phyloP scores from a whole-genome alignment of 2,797 vertebrate species.

The Neostethus bicornis region DNA sequence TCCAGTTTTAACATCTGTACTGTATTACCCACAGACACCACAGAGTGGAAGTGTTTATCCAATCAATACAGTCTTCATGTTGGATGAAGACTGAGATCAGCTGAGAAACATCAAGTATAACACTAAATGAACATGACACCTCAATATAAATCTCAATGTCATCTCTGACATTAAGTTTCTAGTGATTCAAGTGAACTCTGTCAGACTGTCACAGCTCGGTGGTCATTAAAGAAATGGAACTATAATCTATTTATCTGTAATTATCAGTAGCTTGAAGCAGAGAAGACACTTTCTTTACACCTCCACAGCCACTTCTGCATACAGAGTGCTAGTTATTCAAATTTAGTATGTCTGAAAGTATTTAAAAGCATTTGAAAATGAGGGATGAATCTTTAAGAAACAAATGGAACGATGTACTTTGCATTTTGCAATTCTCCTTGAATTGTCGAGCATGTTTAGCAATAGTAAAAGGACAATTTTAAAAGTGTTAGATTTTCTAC shows the following conservation, averaged over 20 bases:
- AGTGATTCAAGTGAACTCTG: background rate
- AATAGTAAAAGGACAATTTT: background rate
- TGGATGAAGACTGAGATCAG: background rate
- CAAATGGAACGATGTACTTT: background rate
- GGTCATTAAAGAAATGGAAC: background rate
- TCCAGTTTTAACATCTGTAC: background rate
- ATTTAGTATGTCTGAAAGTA: background rate
- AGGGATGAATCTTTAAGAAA: background rate
- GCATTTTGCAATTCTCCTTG: background rate
- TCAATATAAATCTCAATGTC: background rate
- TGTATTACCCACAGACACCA: background rate
- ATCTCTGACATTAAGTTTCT: background rate
- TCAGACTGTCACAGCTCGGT: background rate
- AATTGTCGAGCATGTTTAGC: background rate
- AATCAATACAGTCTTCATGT: background rate
- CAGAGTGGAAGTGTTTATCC: background rate
- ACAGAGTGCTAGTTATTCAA: background rate
- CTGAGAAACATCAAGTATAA: background rate
- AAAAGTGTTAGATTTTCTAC: too few species aligned
- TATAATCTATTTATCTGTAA: background rate
- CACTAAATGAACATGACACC: background rate
- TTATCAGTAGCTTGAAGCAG: background rate
- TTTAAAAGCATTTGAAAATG: background rate
- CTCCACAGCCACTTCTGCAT: background rate
- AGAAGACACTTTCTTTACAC: background rate